Conservation (phyloP, 1,140 invertebrate species). For the Lycorma delicatula region DNA sequence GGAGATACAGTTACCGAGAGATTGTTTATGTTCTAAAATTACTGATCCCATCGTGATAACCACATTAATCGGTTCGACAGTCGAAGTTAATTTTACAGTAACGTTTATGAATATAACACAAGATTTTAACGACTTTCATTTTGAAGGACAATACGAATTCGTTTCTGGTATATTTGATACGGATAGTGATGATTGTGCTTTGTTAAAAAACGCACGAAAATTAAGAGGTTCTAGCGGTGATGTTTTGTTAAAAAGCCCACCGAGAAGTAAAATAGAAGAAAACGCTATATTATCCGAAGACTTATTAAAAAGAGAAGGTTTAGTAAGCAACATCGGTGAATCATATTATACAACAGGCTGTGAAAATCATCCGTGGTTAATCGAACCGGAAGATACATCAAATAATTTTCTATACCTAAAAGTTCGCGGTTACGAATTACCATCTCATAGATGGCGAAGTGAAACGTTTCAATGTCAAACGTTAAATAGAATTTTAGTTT, state of each 20-base stretch:
- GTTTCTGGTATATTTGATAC: constrained; percentile 18
- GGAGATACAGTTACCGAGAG: constrained; percentile 48
- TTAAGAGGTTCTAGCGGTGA: constrained; percentile 62
- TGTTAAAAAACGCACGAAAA: constrained; percentile 50
- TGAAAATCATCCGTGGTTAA: constrained; percentile 66
- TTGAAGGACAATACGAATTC: constrained; percentile 50
- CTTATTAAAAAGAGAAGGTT: constrained; percentile 16
- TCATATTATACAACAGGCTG: constrained; percentile 42
- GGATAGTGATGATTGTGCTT: constrained; percentile 46
- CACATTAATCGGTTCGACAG: constrained; percentile 53
- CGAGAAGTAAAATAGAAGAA: constrained; percentile 38
- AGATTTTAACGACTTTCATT: constrained; percentile 69
- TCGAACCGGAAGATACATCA: constrained; percentile 59
- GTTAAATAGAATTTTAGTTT: constrained; percentile 62
- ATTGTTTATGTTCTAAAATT: constrained; percentile 65
- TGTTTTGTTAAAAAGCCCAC: constrained; percentile 45
- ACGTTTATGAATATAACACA: constrained; percentile 72
- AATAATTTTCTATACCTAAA: constrained; percentile 63
- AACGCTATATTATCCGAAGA: constrained; percentile 27
- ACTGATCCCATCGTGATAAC: constrained; percentile 48
- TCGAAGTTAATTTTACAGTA: constrained; percentile 63
- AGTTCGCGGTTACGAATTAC: constrained; percentile 53
- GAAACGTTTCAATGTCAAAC: constrained; percentile 48
- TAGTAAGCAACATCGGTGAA: constrained; percentile 39
- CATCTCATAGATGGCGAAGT: constrained; percentile 22